Evolutionary conservation across 2,113 vertebrate species (phyloP), one percentile per base, ranked within the genome.

Genomic region (Corythornis madagascariensis): DNA sequence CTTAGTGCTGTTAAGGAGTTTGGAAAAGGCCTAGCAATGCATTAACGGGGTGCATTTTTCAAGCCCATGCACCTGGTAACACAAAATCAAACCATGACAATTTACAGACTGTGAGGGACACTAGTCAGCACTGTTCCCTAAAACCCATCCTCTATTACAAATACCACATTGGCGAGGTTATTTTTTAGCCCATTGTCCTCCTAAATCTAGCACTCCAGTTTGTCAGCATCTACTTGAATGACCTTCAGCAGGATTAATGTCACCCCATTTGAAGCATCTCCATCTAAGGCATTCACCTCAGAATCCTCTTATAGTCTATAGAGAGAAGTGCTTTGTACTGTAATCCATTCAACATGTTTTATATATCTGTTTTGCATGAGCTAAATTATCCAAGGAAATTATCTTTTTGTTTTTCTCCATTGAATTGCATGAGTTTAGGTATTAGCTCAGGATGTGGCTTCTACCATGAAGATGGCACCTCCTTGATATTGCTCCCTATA

Each of bases 121-220:
- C 20, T 21, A 24, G 73, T 66, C 67, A 60, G 20, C 66, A 25
- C 20, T 1, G 1, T 61, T 61, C 28, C 38, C 18, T 38, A 47
- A 59, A 59, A 59, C 18, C 28, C 13, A n/a, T 38, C 18, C 21
- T 29, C n/a, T 42, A 11, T 26, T 61, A 56, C 24, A 52, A 52
- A 38, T 14, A 25, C 17, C 56, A 15, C 5, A 33, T 35, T 10
- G 15, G 19, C 17, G 14, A 5, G 2, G 0, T 3, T 55, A 59
- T 47, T 60, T 40, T 60, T 19, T 25, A 50, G 40, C 12, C 15
- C 10, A n/a, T 18, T 57, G 13, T 57, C 43, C 38, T 70, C 35
- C 4, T 22, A 64, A 26, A 40, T 45, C 31, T 50, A 50, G 42
- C 12, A n/a, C 33, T 61, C 33, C 25, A 24, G 10, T 70, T 45